Evolutionary conservation across 2,113 vertebrate genomes (phyloP), one percentile per base, ranked within the genome.

Genomic region (Pseudorasbora parva): DNA sequence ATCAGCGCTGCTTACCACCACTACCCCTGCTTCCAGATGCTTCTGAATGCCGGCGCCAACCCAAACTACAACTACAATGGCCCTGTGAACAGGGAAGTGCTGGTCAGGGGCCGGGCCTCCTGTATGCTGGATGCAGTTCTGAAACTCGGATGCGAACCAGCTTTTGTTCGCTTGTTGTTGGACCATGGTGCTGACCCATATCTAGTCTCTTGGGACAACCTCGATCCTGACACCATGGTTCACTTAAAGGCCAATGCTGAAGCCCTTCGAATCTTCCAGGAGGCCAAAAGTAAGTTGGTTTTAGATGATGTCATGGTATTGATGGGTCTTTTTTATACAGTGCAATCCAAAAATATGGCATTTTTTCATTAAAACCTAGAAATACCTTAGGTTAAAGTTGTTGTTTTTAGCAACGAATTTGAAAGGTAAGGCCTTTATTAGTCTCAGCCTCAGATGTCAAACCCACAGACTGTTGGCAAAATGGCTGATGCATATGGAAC

Each of bases 1-100:
- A 98, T 98, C 91, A 97, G 97, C 0, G 97, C 97, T 0, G 96
- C 97, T 90, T 98, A 98, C 86, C 96, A 98, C 92, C 96, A 97
- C 92, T 95, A 98, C 3, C 93, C 93, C 78, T 97, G 97, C 90
- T 98, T 99, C 92, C 90, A 84, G 54, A 93, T 97, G 90, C 93
- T 99, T 45, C 95, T 99, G 14, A 94, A 95, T 89, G 97, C 97
- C 0, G 97, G 97, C 0, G 97, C 97, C 37, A 92, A 99, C 91
- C 97, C 97, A 0, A 95, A 98, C 91, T 98, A 97, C 86, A 98
- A 98, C 89, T 97, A 96, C 92, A 95, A 93, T 0, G 96, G 97
- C 9, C 95, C 95, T 0, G 94, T 98, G 86, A 95, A 95, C 90
- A 92, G 93, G 0, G 94, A 93, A 51, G 94, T 93, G 0, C 94